A percentile compares a stretch with the other conserved stretches of the same genome.
These are phyloP conservation scores for Denticeps clupeoides DNA, from an alignment of 2,797 vertebrate species.

Conservation along the genomic window DNA sequence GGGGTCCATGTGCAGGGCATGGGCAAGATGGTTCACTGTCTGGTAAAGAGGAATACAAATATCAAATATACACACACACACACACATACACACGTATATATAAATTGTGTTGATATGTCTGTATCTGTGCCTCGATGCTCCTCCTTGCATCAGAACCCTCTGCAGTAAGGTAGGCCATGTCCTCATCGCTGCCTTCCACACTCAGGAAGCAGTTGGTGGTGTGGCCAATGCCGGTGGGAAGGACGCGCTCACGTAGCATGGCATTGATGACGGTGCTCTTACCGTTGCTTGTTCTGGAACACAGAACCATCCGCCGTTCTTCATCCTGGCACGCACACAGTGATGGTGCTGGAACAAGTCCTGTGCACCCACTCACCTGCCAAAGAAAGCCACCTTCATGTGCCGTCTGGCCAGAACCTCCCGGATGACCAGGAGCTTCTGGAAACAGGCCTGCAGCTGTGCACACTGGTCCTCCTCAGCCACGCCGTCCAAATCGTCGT, in stretches of 20 bases:
- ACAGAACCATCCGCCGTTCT: too few species aligned
- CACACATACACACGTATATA: background rate
- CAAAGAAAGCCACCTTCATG: conserved; percentile 90
- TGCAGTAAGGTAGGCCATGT: conserved; percentile 87
- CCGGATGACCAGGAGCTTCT: conserved; percentile 66
- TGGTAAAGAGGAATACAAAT: conserved; percentile 29
- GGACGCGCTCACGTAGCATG: conserved; percentile 89
- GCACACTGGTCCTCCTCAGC: conserved; percentile 63
- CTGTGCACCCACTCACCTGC: too few species aligned
- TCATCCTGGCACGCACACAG: too few species aligned
- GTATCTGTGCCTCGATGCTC: conserved; percentile 74
- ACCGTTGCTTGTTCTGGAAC: conserved; percentile 84
- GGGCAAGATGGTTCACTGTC: conserved; percentile 93
- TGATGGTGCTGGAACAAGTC: too few species aligned
- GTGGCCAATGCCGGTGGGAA: conserved; percentile 92
- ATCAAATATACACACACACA: background rate
- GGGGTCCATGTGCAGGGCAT: conserved; percentile 90
- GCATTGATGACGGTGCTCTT: conserved; percentile 95
- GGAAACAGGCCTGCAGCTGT: conserved; percentile 65
- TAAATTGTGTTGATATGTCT: too few species aligned
- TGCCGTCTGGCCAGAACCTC: conserved; percentile 76
- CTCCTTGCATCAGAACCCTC: conserved; percentile 90
- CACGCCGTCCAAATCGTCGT: conserved; percentile 59
- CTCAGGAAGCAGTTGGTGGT: conserved; percentile 98
- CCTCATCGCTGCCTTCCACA: conserved; percentile 88